These are phyloP conservation scores for Drosophila varians DNA, from an alignment of 1,140 invertebrate genomes.

Conservation along the genomic window DNA sequence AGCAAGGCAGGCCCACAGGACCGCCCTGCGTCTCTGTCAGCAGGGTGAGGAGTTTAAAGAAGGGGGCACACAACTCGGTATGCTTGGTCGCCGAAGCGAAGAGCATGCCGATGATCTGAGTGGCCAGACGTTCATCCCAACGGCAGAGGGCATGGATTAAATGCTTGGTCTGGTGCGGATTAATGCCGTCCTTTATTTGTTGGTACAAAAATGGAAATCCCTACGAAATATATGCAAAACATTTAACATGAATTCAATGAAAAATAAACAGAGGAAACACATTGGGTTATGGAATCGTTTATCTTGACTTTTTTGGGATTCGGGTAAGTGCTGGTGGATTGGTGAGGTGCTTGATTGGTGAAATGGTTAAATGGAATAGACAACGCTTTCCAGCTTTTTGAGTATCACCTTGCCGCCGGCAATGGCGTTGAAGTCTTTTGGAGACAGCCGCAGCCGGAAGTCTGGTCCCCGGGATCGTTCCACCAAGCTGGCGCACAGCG, in stretches of 20 bases:
- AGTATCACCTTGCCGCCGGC: slow-evolving; percentile 91
- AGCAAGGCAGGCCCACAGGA: slow-evolving; percentile 92
- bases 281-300: slow-evolving; percentile 15
- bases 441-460: slow-evolving; percentile 89
- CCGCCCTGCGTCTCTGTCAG: slow-evolving; percentile 91
- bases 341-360: slow-evolving; percentile 8
- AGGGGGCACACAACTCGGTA: slow-evolving; percentile 93
- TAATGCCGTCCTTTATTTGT: slow-evolving; percentile 96
- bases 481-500: slow-evolving; percentile 93
- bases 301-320: slow-evolving; percentile 17
- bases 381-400: slow-evolving; percentile 55
- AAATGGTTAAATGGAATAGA: slow-evolving; percentile 38
- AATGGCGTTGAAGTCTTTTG: slow-evolving; percentile 91
- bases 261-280: slow-evolving; percentile 15
- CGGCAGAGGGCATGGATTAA: slow-evolving; percentile 95
- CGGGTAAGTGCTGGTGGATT: slow-evolving; percentile 4
- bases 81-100: slow-evolving; percentile 95
- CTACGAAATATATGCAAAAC: slow-evolving; percentile 83
- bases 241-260: slow-evolving; percentile 40
- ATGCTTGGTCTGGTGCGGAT: slow-evolving; percentile 95
- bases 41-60: slow-evolving; percentile 94
- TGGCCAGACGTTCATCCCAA: slow-evolving; percentile 94
- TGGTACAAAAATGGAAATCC: slow-evolving; percentile 97
- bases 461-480: slow-evolving; percentile 93
- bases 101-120: slow-evolving; percentile 93